Evolutionary conservation across 2,797 vertebrate species (phyloP).

Genomic region (Staurois parvus): DNA sequence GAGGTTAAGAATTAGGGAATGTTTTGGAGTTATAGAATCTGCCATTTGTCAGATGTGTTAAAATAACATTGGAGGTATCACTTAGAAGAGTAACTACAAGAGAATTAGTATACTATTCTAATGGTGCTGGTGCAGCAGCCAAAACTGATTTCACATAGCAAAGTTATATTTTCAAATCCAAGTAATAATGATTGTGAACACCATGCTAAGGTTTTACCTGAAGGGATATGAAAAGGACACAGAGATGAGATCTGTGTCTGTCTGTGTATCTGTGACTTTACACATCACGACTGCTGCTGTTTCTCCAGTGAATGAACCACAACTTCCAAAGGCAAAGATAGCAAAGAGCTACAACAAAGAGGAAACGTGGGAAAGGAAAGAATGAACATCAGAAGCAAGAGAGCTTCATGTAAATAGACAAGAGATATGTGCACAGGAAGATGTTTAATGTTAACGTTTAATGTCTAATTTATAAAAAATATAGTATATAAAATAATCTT

Average conservation of each 20-base stretch:
- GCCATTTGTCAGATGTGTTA: too few relatives aligned
- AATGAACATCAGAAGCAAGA: neutral
- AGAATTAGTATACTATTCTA: too few relatives aligned
- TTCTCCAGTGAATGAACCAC: slow-evolving; percentile 85
- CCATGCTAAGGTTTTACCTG: slow-evolving; percentile 78
- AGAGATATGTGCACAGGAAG: neutral
- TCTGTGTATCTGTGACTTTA: neutral
- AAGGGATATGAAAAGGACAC: slow-evolving; percentile 89
- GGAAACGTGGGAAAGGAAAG: neutral
- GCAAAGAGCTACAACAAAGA: slow-evolving; percentile 83
- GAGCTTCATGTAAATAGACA: neutral
- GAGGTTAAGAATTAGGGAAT: too few relatives aligned
- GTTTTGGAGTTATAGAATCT: too few relatives aligned
- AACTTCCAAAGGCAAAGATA: slow-evolving; percentile 92
- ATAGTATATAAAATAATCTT: too few relatives aligned
- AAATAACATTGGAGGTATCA: too few relatives aligned
- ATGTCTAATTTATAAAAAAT: too few relatives aligned
- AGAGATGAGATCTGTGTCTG: slow-evolving; percentile 66
- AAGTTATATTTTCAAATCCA: too few relatives aligned
- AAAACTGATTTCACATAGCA: too few relatives aligned
- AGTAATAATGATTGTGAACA: neutral
- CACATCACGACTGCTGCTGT: slow-evolving; percentile 79
- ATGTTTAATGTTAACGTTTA: too few relatives aligned
- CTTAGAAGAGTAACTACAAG: too few relatives aligned
- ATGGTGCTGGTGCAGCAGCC: too few relatives aligned